Percentiles rank a stretch among this genome's conserved stretches.
phyloP scores from a whole-genome alignment of 2,888 invertebrate species.

The Alitta virens region DNA sequence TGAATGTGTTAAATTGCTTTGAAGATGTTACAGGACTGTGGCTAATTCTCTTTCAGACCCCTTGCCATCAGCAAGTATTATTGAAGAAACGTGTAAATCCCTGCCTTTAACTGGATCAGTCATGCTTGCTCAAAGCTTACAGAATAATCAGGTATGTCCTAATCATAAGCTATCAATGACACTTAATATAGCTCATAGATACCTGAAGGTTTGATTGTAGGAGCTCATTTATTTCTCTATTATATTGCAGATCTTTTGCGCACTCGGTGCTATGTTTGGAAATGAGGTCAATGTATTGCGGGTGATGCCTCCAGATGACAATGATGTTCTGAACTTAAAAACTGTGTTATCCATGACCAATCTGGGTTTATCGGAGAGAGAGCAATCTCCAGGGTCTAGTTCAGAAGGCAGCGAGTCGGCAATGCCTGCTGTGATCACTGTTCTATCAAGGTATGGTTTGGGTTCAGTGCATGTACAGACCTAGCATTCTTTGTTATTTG shows the following conservation, averaged over 20 bases:
- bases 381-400: neutral
- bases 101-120: slow-evolving; percentile 21
- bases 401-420: neutral
- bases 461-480: too few species aligned
- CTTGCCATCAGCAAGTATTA: slow-evolving; percentile 21
- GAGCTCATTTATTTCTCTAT: neutral
- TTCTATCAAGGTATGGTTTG: slow-evolving; percentile 1
- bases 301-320: slow-evolving; percentile 18
- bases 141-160: slow-evolving; percentile 5
- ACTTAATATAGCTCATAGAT: too few species aligned
- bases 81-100: slow-evolving; percentile 12
- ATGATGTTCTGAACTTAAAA: slow-evolving; percentile 6
- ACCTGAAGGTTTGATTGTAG: too few species aligned
- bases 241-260: slow-evolving; percentile 35
- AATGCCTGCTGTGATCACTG: neutral
- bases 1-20: too few species aligned
- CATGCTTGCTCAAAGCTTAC: slow-evolving; percentile 10
- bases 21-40: too few species aligned
- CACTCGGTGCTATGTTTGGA: slow-evolving; percentile 40
- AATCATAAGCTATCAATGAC: too few species aligned
- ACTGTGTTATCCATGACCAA: neutral
- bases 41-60: slow-evolving; percentile 25
- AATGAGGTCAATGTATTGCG: slow-evolving; percentile 36
- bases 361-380: neutral
- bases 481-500: too few species aligned